A percentile compares a stretch with the other conserved stretches of the same genome.
These are phyloP conservation scores for Calcarius ornatus DNA, from an alignment of 2,113 vertebrate species.

Conservation along the genomic window DNA sequence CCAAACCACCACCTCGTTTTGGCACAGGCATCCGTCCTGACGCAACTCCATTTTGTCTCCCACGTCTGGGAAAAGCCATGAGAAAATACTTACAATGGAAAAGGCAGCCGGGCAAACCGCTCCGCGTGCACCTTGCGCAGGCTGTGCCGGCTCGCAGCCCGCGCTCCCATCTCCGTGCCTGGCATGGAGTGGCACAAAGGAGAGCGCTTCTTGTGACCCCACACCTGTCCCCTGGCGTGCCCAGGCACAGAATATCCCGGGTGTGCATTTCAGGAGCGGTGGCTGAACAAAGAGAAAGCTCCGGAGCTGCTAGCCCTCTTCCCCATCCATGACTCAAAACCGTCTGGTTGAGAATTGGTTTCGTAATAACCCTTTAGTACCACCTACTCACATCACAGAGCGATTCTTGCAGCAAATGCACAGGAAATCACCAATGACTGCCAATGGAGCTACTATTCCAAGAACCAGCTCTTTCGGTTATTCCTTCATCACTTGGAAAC, in stretches of 20 bases:
- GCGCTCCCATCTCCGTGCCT: background rate
- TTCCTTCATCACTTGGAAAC: conserved; percentile 29
- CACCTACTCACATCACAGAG: conserved; percentile 76
- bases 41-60: conserved; percentile 29
- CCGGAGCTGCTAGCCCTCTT: conserved; percentile 47
- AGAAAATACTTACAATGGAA: conserved; percentile 34
- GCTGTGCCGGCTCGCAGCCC: conserved; percentile 7
- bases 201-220: background rate
- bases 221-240: background rate
- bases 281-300: conserved; percentile 42
- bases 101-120: background rate
- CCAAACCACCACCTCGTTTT: background rate
- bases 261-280: background rate
- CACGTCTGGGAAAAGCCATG: background rate
- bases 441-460: conserved; percentile 60
- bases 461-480: conserved; percentile 61
- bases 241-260: background rate
- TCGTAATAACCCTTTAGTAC: conserved; percentile 70
- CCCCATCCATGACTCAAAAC: conserved; percentile 55
- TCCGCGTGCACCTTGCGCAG: background rate
- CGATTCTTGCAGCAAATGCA: conserved; percentile 42
- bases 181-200: background rate
- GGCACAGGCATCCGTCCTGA: background rate
- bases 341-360: conserved; percentile 53
- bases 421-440: conserved; percentile 68